phyloP scores from a whole-genome alignment of 1,140 invertebrate species.

The Diplogasteroides magnus region DNA sequence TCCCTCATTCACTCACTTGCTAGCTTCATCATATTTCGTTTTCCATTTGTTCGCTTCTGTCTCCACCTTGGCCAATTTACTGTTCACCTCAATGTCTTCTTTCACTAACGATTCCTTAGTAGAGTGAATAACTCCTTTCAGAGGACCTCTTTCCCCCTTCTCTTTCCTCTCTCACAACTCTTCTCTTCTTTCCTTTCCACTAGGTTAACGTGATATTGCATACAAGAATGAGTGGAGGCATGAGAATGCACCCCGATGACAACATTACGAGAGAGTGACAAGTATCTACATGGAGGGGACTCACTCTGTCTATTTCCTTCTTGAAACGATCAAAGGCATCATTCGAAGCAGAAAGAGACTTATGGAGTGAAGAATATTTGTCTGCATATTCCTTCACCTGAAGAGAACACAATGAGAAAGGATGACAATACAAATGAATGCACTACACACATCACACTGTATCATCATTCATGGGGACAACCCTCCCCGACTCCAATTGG shows the following conservation, averaged over 20 bases:
- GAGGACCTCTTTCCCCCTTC: neutral
- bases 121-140: neutral
- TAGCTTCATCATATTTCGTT: conserved; percentile 25
- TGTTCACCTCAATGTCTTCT: conserved; percentile 15
- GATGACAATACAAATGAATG: neutral
- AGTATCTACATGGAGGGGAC: neutral
- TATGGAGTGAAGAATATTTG: conserved; percentile 18
- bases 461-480: neutral
- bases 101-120: neutral
- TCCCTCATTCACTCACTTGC: conserved; percentile 10
- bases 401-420: conserved; percentile 6
- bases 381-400: conserved; percentile 21
- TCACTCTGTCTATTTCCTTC: conserved; percentile 19
- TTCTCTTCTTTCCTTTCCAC: neutral
- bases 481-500: neutral
- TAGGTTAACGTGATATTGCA: neutral
- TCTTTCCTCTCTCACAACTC: neutral
- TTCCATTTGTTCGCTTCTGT: conserved; percentile 15
- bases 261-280: neutral
- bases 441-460: neutral
- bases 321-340: conserved; percentile 24
- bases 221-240: too few species aligned
- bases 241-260: too few species aligned
- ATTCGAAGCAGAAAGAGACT: conserved; percentile 19
- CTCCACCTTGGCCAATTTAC: conserved; percentile 16